phyloP scores from a whole-genome alignment of 2,797 vertebrate species.

The Halcyon badia region DNA sequence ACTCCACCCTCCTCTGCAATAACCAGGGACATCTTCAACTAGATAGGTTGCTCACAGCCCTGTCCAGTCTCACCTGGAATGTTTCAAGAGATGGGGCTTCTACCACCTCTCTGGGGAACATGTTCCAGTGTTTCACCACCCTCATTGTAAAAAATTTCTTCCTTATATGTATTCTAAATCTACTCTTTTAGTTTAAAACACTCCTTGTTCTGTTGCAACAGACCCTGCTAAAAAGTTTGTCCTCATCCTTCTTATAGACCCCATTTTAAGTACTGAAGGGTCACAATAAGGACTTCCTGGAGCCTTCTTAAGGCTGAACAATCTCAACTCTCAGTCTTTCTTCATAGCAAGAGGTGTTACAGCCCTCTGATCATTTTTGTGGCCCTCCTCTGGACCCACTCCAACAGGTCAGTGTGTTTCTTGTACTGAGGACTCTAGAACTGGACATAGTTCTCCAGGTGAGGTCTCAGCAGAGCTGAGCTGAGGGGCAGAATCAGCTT shows the following conservation, averaged over 20 bases:
- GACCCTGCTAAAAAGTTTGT: background rate
- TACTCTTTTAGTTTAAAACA: background rate
- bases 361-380: background rate
- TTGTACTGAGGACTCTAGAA: background rate
- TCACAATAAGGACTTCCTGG: background rate
- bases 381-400: background rate
- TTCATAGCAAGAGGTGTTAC: background rate
- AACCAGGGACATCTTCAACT: background rate
- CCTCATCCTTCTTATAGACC: background rate
- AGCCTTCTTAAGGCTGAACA: background rate
- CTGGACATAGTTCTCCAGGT: background rate
- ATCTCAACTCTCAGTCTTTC: background rate
- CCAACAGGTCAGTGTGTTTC: background rate
- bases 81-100: background rate
- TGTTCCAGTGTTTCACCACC: background rate
- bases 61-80: background rate
- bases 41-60: background rate
- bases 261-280: background rate
- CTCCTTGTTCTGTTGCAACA: background rate
- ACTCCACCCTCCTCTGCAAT: background rate
- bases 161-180: background rate
- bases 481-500: background rate
- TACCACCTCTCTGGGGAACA: background rate
- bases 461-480: background rate
- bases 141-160: background rate